Evolutionary conservation across 2,888 invertebrate genomes (phyloP).

Genomic region (Folsomia manolachei): DNA sequence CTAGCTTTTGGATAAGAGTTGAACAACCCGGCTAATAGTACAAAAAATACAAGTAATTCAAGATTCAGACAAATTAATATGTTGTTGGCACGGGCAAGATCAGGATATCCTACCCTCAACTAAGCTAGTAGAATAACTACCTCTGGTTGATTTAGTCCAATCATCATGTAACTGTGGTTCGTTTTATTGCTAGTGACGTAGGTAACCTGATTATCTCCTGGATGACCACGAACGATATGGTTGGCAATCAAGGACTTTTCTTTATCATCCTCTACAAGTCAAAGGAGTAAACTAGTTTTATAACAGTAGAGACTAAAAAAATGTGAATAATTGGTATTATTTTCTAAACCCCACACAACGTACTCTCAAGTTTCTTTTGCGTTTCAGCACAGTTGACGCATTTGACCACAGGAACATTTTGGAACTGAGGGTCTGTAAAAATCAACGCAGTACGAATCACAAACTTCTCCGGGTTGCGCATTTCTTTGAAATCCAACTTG

Average conservation of each 20-base stretch:
- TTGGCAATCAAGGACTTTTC: too few species aligned
- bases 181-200: not conserved
- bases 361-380: slow-evolving; percentile 3
- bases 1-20: not conserved
- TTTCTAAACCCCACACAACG: too few species aligned
- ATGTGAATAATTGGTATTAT: too few species aligned
- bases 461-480: not conserved
- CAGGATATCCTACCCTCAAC: too few species aligned
- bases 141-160: not conserved
- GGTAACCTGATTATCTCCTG: not conserved
- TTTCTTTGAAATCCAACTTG: not conserved
- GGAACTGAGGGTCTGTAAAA: not conserved
- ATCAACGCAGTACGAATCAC: not conserved
- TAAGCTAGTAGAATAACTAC: too few species aligned
- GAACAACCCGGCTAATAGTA: not conserved
- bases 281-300: too few species aligned
- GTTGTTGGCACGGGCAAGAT: too few species aligned
- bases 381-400: not conserved
- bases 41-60: not conserved
- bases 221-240: not conserved
- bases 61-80: not conserved
- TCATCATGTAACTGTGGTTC: not conserved
- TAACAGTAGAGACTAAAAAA: too few species aligned
- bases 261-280: too few species aligned
- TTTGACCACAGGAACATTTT: not conserved